Evolutionary conservation across 2,797 vertebrate genomes (phyloP), one percentile per base, ranked within the genome.

Genomic region (Xyrichtys novacula): DNA sequence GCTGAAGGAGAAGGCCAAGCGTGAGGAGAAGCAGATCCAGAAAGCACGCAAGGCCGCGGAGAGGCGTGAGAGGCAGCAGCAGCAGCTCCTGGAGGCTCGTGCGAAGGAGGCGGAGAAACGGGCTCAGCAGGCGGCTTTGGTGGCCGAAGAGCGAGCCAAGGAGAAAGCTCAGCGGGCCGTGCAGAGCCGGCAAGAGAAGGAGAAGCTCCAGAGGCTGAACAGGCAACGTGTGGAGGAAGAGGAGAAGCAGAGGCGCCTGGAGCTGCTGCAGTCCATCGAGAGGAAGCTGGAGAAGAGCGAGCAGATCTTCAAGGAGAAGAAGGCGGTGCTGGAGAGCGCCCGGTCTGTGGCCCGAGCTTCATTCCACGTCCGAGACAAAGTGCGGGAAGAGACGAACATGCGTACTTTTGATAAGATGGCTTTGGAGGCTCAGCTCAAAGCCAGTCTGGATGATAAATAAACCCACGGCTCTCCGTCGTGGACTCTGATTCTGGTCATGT

Each of bases 341-440:
- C 96, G 98, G 25, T 98, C 96, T 0, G 95, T 97, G 0, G 98
- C 98, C 17, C 94, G 95, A 0, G 97, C 98, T 0, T 99, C 98
- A 9, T 99, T 99, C 76, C 97, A 99, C 0, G 96, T 99, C 28
- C 93, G 98, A 0, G 98, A 99, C 78, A 96, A 93, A 74, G 98
- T 99, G 9, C 93, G 98, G 1, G 96, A 97, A 79, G 97, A 99
- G 88, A 98, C 96, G 0, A 98, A 99, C 85, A 87, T 76, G 67
- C 96, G 98, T 29, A 98, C 98, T 1, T 99, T 99, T 70, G 98
- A 99, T 79, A 98, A 96, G 74, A 99, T 99, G 98, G 97, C 94
- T 28, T 92, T 97, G 5, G 98, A 99, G 70, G 98, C 98, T 56
- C 96, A 98, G 77, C 89, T 99, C 32, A 95, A 97, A 43, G 96